Conservation (phyloP, 2,888 invertebrate genomes). For the Melolontha melolontha region DNA sequence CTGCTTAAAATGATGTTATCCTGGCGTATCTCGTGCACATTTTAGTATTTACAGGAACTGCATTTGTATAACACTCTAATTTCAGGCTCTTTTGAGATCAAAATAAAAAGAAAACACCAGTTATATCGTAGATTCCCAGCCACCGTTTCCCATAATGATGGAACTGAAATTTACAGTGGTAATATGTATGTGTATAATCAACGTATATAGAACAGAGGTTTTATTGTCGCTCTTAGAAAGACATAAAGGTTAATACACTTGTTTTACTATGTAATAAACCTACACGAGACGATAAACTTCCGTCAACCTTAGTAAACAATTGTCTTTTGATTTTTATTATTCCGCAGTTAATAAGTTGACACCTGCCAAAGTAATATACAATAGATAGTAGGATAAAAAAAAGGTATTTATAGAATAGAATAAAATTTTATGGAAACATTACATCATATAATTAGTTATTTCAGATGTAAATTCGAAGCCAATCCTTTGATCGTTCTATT, state of each 20-base stretch:
- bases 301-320: not conserved
- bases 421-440: too few relatives aligned
- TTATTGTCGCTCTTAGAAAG: conserved; percentile 23
- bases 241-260: conserved; percentile 16
- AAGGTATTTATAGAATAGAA: too few relatives aligned
- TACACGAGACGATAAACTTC: not conserved
- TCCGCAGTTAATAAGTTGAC: not conserved
- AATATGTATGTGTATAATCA: not conserved
- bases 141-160: too few relatives aligned
- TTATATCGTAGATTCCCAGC: too few relatives aligned
- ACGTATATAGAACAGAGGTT: not conserved
- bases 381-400: too few relatives aligned
- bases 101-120: too few relatives aligned
- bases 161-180: not conserved
- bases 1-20: conserved; percentile 21
- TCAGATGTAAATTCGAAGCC: too few relatives aligned
- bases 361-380: not conserved
- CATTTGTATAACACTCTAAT: not conserved
- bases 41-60: conserved; percentile 5
- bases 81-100: too few relatives aligned
- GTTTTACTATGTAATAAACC: conserved; percentile 21
- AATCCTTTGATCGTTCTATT: too few relatives aligned
- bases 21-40: not conserved
- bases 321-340: conserved; percentile 16
- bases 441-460: too few relatives aligned